A percentile compares a stretch with the other conserved stretches of the same genome.
These are phyloP conservation scores for Poecilus cupreus DNA, from an alignment of 2,888 invertebrate species.

Conservation along the genomic window DNA sequence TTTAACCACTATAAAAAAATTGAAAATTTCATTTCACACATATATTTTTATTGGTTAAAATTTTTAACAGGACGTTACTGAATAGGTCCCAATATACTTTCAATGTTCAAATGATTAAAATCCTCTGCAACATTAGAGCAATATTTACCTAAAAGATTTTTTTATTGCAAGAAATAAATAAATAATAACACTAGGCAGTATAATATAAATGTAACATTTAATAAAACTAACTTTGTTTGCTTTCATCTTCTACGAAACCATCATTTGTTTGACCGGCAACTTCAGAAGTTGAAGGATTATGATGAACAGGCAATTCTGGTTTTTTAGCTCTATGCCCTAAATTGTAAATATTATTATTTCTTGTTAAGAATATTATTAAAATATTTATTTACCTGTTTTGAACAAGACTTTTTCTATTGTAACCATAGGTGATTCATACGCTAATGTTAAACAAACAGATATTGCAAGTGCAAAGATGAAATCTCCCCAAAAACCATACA, in stretches of 20 bases:
- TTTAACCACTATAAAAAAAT: no score
- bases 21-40: no score
- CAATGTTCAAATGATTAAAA: no score
- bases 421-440: slow-evolving; percentile 72
- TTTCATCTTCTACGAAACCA: not conserved
- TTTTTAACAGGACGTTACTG: no score
- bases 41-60: no score
- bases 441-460: slow-evolving; percentile 70
- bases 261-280: not conserved
- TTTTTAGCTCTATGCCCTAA: not conserved
- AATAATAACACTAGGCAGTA: no score
- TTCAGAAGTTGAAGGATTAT: not conserved
- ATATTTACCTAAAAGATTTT: no score
- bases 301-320: not conserved
- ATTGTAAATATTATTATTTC: not conserved
- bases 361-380: not conserved
- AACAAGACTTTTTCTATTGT: slow-evolving; percentile 69
- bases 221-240: not conserved
- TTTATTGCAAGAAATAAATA: no score
- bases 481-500: slow-evolving; percentile 71
- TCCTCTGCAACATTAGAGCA: no score
- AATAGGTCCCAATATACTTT: no score
- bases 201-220: no score
- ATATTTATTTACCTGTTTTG: slow-evolving; percentile 11
- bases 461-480: slow-evolving; percentile 69